Evolutionary conservation across 2,113 vertebrate genomes (phyloP).

Genomic region (Pipra filicauda): DNA sequence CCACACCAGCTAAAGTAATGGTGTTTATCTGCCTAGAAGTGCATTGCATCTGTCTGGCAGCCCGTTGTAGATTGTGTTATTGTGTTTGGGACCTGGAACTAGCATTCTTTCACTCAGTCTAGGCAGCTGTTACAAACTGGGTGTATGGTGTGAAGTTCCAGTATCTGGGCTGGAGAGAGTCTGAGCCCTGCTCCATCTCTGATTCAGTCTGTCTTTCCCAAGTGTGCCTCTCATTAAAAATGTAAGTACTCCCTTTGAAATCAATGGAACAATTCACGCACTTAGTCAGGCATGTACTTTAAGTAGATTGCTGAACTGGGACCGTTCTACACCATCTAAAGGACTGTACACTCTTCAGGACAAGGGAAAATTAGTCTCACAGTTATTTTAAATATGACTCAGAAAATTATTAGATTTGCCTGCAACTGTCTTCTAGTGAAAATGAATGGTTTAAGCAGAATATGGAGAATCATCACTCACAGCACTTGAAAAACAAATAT

Average conservation of each 20-base stretch:
- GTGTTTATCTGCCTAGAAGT: not conserved
- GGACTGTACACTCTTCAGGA: not conserved
- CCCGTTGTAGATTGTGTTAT: accelerated
- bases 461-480: not conserved
- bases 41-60: not conserved
- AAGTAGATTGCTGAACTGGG: slow-evolving; percentile 28
- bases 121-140: not conserved
- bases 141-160: accelerated
- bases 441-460: not conserved
- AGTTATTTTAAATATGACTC: slow-evolving; percentile 33
- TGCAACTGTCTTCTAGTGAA: not conserved
- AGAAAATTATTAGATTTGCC: not conserved
- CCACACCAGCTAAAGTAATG: not conserved
- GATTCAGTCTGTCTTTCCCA: not conserved
- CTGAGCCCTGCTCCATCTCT: not conserved
- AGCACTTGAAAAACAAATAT: not conserved
- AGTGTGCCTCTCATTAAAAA: not conserved
- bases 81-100: not conserved
- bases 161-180: not conserved
- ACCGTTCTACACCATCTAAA: not conserved
- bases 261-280: not conserved
- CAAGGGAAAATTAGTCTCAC: slow-evolving; percentile 28
- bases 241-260: not conserved
- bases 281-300: not conserved
- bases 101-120: not conserved